These are phyloP conservation scores for Turritopsis dohrnii DNA, from an alignment of 30 jellyfish, hydroid and myxozoan genomes.

Conservation along the genomic window DNA sequence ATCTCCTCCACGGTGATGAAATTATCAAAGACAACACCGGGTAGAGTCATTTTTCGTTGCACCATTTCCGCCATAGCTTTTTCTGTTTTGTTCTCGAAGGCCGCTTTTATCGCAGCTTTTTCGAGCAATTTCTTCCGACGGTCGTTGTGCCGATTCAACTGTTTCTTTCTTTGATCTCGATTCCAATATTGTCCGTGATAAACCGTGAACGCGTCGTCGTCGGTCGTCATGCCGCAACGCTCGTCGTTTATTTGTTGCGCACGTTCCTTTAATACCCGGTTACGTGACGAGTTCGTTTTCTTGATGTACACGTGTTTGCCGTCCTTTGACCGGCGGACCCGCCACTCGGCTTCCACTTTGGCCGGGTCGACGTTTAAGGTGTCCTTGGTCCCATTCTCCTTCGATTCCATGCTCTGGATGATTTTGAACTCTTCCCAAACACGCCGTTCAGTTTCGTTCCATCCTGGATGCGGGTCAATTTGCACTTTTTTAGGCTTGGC, in stretches of 20 bases:
- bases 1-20: conserved; percentile 87
- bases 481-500: conserved; percentile 61
- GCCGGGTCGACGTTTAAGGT: conserved; percentile 19
- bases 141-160: conserved; percentile 66
- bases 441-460: conserved; percentile 88
- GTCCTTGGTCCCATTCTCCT: conserved; percentile 35
- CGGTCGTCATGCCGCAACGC: conserved; percentile 91
- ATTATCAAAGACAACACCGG: conserved; percentile 70
- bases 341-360: conserved; percentile 88
- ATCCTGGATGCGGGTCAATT: conserved; percentile 78
- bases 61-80: conserved; percentile 80
- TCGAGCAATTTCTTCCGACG: conserved; percentile 65
- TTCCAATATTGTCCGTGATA: conserved; percentile 90
- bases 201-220: conserved; percentile 84
- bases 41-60: conserved; percentile 81
- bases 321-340: conserved; percentile 94
- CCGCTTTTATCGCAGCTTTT: conserved; percentile 56
- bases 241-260: conserved; percentile 81
- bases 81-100: conserved; percentile 64
- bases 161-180: conserved; percentile 84
- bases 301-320: conserved; percentile 89
- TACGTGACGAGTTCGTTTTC: conserved; percentile 57
- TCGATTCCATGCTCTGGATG: conserved; percentile 87
- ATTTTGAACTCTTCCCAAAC: conserved; percentile 95
- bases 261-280: conserved; percentile 64